Percentiles rank a stretch among this genome's conserved stretches.
Evolutionary conservation across 2,888 invertebrate species (phyloP).

Genomic region (Euplexia lucipara): DNA sequence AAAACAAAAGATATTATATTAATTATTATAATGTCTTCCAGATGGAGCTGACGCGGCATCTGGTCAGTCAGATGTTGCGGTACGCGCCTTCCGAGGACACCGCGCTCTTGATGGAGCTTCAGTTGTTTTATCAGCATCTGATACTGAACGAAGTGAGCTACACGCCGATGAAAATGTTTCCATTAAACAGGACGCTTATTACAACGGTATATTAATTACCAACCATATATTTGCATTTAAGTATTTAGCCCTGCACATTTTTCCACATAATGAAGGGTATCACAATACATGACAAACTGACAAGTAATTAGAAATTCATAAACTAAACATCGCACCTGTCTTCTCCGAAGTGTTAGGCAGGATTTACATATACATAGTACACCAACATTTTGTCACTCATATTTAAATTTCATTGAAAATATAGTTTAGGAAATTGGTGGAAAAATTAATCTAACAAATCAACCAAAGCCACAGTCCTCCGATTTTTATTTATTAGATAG

Average conservation of each 20-base stretch:
- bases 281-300: too few relatives aligned
- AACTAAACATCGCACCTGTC: too few relatives aligned
- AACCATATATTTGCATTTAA: neutral
- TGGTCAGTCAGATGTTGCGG: slow-evolving; percentile 53
- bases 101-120: slow-evolving; percentile 40
- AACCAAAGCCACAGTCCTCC: too few relatives aligned
- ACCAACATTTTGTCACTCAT: too few relatives aligned
- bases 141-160: slow-evolving; percentile 50
- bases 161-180: slow-evolving; percentile 58
- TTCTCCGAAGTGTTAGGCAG: too few relatives aligned
- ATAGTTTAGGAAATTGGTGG: too few relatives aligned
- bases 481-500: too few relatives aligned
- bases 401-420: too few relatives aligned
- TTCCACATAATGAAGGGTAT: too few relatives aligned
- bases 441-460: too few relatives aligned
- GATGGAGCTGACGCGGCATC: slow-evolving; percentile 47
- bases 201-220: slow-evolving; percentile 52
- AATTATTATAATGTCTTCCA: slow-evolving; percentile 3
- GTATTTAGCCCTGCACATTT: neutral
- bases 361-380: too few relatives aligned
- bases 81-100: slow-evolving; percentile 16
- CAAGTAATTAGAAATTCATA: too few relatives aligned
- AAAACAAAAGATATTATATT: neutral
- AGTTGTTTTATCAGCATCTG: slow-evolving; percentile 55
- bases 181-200: slow-evolving; percentile 48